Conservation (phyloP, 1,140 invertebrate species). For the Apis dorsata region DNA sequence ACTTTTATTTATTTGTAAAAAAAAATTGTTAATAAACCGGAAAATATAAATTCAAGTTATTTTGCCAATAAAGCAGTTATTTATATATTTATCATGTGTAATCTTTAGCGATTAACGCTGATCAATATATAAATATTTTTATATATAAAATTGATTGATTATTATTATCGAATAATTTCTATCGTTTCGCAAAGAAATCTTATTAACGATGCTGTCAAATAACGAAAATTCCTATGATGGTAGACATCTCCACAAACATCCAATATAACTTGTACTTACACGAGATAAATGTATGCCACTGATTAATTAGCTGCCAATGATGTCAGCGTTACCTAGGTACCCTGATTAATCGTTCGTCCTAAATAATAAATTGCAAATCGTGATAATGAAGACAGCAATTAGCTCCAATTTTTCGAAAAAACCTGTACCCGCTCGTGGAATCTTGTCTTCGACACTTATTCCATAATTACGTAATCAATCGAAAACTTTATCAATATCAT, state of each 20-base stretch:
- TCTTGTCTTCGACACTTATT: background rate
- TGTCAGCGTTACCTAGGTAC: constrained; percentile 7
- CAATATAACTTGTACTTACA: background rate
- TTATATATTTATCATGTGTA: background rate
- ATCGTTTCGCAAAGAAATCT: background rate
- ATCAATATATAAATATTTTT: background rate
- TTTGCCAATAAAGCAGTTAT: background rate
- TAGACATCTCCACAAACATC: background rate
- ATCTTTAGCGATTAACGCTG: background rate
- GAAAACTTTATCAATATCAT: background rate
- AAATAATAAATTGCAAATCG: constrained; percentile 31
- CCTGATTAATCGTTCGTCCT: constrained; percentile 29
- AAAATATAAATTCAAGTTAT: background rate
- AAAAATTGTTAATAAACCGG: background rate
- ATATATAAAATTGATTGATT: constrained; percentile 11
- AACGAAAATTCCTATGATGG: background rate
- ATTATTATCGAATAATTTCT: background rate
- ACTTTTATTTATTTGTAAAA: background rate
- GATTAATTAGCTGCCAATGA: constrained; percentile 43
- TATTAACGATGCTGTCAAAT: constrained; percentile 4
- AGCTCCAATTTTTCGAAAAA: background rate
- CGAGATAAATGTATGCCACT: background rate
- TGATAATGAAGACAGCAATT: constrained; percentile 19
- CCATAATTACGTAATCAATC: background rate
- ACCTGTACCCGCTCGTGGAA: background rate